phyloP scores from a whole-genome alignment of 2,888 invertebrate genomes.

The Elegia similella region DNA sequence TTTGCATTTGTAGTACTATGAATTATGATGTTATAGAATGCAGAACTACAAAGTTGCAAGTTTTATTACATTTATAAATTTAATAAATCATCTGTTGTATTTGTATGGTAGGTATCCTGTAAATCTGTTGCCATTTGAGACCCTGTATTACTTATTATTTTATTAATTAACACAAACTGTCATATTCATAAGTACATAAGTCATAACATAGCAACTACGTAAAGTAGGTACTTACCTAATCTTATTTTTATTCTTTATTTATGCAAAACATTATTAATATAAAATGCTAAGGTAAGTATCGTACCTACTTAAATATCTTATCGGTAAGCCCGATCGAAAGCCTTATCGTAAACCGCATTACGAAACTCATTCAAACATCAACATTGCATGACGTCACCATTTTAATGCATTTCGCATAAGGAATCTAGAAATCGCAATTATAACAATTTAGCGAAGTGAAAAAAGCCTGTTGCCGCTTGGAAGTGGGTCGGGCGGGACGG shows the following conservation, averaged over 20 bases:
- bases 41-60: no score
- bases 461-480: conserved; percentile 55
- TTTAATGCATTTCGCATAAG: conserved; percentile 24
- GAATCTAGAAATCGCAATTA: conserved; percentile 37
- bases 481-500: conserved; percentile 58
- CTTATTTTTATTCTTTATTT: no score
- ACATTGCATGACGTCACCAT: conserved; percentile 18
- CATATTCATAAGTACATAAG: no score
- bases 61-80: no score
- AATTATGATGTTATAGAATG: no score
- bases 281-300: not conserved
- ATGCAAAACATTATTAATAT: no score
- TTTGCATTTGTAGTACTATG: no score
- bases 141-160: no score
- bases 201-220: not conserved
- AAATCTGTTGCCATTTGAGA: no score
- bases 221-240: not conserved
- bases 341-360: not conserved
- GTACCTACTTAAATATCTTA: not conserved
- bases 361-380: not conserved
- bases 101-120: no score
- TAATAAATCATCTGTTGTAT: no score
- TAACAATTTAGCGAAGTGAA: conserved; percentile 56
- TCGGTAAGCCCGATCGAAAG: not conserved
- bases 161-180: no score